Base-by-base conservation (phyloP, 2,113 vertebrate genomes). In the Andinoacara biseriatus region DNA sequence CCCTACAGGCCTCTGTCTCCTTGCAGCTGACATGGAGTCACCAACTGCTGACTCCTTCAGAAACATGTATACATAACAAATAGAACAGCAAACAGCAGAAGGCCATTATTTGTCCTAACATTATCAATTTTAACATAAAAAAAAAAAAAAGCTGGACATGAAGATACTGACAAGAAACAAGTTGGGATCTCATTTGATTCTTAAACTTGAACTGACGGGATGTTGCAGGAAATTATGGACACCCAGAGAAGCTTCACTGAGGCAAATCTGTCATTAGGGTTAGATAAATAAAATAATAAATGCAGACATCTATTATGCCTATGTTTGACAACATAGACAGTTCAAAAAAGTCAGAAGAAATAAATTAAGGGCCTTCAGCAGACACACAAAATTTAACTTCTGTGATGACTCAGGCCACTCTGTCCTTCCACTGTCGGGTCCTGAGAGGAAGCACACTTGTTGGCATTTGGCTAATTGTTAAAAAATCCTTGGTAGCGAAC, bases 21-120 rank as follows among this genome's bases (percentile, higher is more conserved):
- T 92, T 92, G 87, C 75, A 35, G 74, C 76, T 91, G 90, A 90
- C 88, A 91, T 74, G 78, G 83, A 91, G 84, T 91, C 85, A 87
- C 90, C 89, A 94, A 87, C 90, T 93, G 93, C 84, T 83, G 81
- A 90, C 80, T 92, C 87, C 86, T 78, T 80, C 80, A 90, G 78
- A 88, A 92, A 79, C 69, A 90, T 90, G 91, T 79, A 85, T 57
- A 72, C 65, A 61, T 76, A 78, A 80, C 58, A 80, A 75, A 76
- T 15, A 58, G 10, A 56, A 72, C 65, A 62, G 49, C 33, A 79
- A 85, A 61, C 40, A 63, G 38, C n/a, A 61, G 56, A 57, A 58
- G 56, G 35, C 35, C 58, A 59, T 57, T 38, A 22, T 82, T 82
- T 54, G 38, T 33, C 17, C 6, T 18, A 20, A 78, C 10, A 40